Conservation (phyloP, 2,113 vertebrate genomes). For the Cnemophilus loriae region DNA sequence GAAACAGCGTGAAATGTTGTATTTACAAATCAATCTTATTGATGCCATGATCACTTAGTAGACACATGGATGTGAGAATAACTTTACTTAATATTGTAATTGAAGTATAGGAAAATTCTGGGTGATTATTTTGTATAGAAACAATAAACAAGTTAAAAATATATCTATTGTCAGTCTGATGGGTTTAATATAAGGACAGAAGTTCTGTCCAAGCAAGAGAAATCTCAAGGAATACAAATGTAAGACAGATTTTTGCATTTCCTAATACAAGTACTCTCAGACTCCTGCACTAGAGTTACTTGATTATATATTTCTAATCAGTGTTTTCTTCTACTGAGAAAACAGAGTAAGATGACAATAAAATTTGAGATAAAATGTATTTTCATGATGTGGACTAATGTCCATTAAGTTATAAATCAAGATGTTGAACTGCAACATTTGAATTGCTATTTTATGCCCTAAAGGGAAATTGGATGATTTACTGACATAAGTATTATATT, state of each 20-base stretch:
- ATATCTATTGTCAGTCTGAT: neutral
- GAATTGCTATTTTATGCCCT: neutral
- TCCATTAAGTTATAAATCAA: neutral
- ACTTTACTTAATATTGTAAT: neutral
- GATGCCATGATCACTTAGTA: neutral
- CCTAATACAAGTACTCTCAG: rapidly evolving
- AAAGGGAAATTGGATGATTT: neutral
- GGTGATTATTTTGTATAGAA: neutral
- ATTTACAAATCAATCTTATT: neutral
- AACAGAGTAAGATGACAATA: neutral
- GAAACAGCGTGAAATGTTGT: neutral
- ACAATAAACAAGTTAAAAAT: neutral
- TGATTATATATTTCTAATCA: neutral
- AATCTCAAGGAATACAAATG: neutral
- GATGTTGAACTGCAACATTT: neutral
- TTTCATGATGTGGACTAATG: neutral
- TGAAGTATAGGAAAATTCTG: neutral
- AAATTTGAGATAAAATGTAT: neutral
- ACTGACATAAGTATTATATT: neutral
- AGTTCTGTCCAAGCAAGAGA: neutral
- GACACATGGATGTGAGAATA: neutral
- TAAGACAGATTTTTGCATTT: neutral
- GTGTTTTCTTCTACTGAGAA: neutral
- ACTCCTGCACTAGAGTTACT: neutral
- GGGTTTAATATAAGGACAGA: neutral